Base-by-base conservation (phyloP, 2,888 invertebrate genomes). In the Cataglyphis albicans region DNA sequence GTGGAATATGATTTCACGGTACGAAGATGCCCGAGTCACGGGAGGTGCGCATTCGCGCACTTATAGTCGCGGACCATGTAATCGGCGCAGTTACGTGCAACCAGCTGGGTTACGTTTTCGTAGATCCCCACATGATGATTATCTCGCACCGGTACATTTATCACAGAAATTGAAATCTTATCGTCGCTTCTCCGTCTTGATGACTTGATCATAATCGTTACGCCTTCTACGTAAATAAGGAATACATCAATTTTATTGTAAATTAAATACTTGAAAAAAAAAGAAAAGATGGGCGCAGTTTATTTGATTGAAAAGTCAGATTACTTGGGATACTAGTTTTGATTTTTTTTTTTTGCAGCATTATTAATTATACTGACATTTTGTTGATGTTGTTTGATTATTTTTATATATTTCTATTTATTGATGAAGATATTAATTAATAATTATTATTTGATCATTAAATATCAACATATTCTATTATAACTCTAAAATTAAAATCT, bases 1-100 rank as follows among this genome's bases (percentile, higher is more conserved):
- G 44, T 63, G 72, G 64, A 84, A 85, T 84, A 87, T 70, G 84
- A 90, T 84, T 84, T 83, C 82, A 85, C 82, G 75, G 64, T 65
- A 61, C 63, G 55, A 80, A 87, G 72, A 72, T 75, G 32, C 38
- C 65, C 18, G 52, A 35, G 18, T 72, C 72, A 44, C 18, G 38
- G 52, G 55, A 84, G 63, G 63, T 35, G 76, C 64, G 78, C 76
- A 80, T 82, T 68, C 61, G 48, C 10, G 25, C 72, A 65, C 64
- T 67, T 57, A 68, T 29, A 29, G 25, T 57, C 78, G 44, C 41
- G 68, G 35, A 78, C 68, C 21, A 44, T 68, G 44, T 68, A 76
- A 82, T 80, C 80, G 57, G 70, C 52, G 52, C 70, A 59, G 63
- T 64, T 83, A 44, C 32, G 6, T 29, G 38, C 29, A 61, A 68